Base-by-base conservation (phyloP, 2,113 vertebrate species). In the Alectura lathami region DNA sequence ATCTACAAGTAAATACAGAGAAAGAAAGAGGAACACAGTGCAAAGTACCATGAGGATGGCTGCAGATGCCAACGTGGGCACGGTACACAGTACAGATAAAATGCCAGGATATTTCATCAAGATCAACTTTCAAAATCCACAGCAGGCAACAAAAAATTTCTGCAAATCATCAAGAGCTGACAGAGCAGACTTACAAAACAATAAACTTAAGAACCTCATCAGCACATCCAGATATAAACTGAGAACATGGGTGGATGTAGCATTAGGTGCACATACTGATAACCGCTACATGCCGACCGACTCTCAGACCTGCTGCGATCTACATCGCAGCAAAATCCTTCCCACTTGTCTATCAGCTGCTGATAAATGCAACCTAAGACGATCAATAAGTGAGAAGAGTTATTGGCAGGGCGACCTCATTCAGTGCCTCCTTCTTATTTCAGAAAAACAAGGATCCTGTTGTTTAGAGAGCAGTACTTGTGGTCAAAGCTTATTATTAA, bases 1-100 rank as follows among this genome's bases (percentile, higher is more conserved):
- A 95, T 43, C 73, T 94, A 50, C 56, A 91, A 95, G 73, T 78
- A 93, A 88, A 86, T 11, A 48, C 38, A 74, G 26, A 86, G 73
- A 77, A 86, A 95, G 75, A 64, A 69, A 79, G 43, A 87, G 59
- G 72, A 76, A 74, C 45, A 59, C 2, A 85, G 53, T n/a, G 17
- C n/a, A 54, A 89, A 82, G 22, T 2, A 70, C 51, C n/a, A 53
- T 3, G 6, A 11, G 50, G 34, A 64, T 50, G 36, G 50, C 54
- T 56, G 68, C 48, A 64, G 30, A 36, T 93, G 79, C 38, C 7
- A 0, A 79, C 53, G 17, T 0, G 51, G 86, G 43, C 62, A 56
- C 0, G 69, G 32, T 20, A 64, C 22, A 45, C 0, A 32, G 56
- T 3, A 51, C 8, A 53, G 79, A 83, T 29, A 34, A 88, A 94